Evolutionary conservation across 2,888 invertebrate genomes (phyloP).

Genomic region (Euzetes globulus): DNA sequence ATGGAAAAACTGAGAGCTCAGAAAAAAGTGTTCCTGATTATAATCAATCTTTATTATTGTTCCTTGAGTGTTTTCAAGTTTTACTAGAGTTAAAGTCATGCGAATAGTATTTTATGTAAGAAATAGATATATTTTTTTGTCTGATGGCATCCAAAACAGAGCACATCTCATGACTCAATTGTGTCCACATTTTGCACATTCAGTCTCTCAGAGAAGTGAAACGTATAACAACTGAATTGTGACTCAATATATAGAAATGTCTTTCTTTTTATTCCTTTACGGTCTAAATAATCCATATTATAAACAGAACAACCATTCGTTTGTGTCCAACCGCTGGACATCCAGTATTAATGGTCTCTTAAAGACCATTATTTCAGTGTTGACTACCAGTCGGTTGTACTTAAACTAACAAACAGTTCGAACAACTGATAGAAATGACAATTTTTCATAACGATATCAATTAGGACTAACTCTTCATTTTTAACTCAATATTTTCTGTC

Average conservation of each 20-base stretch:
- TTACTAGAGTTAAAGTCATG: too few relatives aligned
- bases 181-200: constrained; percentile 6
- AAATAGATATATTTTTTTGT: not conserved
- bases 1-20: too few relatives aligned
- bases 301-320: constrained; percentile 7
- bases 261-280: not conserved
- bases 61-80: too few relatives aligned
- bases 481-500: not conserved
- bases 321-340: constrained; percentile 8
- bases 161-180: not conserved
- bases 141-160: not conserved
- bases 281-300: constrained; percentile 26
- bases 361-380: not conserved
- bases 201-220: not conserved
- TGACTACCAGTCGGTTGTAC: not conserved
- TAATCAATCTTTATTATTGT: too few relatives aligned
- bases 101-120: not conserved
- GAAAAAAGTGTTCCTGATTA: too few relatives aligned
- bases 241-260: not conserved
- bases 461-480: not conserved
- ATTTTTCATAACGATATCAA: not conserved
- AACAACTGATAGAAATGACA: not conserved
- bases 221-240: constrained; percentile 13
- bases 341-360: not conserved
- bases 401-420: not conserved